phyloP scores from a whole-genome alignment of 2,113 vertebrate genomes.

The Microtus ochrogaster region DNA sequence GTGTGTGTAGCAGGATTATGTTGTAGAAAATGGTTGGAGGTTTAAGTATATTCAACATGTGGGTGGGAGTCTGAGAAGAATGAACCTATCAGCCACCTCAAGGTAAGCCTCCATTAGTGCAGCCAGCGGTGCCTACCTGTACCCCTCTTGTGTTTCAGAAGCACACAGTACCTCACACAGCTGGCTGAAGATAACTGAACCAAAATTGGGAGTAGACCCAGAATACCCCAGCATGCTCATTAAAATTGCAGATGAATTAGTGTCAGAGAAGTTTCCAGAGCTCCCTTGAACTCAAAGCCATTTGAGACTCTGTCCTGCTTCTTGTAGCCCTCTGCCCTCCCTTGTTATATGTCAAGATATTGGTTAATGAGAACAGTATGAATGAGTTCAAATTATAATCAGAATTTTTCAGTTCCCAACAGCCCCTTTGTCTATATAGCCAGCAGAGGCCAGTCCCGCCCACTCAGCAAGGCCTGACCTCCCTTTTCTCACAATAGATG shows the following conservation, averaged over 20 bases:
- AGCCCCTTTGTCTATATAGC: conserved; percentile 57
- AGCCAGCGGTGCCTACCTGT: not conserved
- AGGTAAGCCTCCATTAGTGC: not conserved
- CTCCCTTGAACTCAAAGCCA: conserved; percentile 6
- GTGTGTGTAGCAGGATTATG: rapidly evolving
- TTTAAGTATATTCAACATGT: not conserved
- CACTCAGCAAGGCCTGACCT: conserved; percentile 39
- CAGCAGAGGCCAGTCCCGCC: not conserved
- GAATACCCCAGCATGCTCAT: not conserved
- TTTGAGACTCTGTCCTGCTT: not conserved
- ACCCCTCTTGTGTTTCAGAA: not conserved
- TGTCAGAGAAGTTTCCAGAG: conserved; percentile 4
- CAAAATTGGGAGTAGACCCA: not conserved
- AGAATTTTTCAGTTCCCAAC: conserved; percentile 16
- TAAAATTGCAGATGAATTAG: not conserved
- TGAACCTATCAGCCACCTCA: not conserved
- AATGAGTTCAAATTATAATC: not conserved
- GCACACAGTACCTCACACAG: not conserved
- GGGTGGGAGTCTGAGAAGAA: not conserved
- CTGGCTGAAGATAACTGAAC: not conserved
- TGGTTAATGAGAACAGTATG: not conserved
- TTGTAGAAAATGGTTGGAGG: not conserved
- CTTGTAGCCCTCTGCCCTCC: not conserved
- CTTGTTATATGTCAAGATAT: not conserved
- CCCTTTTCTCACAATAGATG: conserved; percentile 37